Base-by-base conservation (phyloP, 2,113 vertebrate species). In the Pteronura brasiliensis region DNA sequence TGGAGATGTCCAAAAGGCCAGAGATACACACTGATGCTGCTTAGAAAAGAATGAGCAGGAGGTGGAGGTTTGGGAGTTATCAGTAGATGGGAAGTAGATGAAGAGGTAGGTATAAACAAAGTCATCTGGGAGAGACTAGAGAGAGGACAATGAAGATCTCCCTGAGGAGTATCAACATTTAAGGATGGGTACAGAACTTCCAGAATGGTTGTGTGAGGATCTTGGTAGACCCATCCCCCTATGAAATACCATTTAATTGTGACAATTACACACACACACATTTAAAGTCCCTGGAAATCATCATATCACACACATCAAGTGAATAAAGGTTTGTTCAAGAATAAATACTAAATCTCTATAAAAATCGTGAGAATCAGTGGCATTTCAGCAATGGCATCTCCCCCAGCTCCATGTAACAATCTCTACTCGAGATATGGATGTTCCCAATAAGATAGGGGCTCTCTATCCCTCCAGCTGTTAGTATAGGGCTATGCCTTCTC, bases 271-370 rank as follows among this genome's bases (percentile, higher is more conserved):
- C 65, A 20, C n/a, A 63, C 1, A 67, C 23, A 74, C 14, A 27
- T 36, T 47, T 79, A 63, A 87, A 84, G 20, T 77, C n/a, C 20
- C 39, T 61, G 91, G n/a, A 97, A 96, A 42, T 18, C 88, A 42
- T 86, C 77, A 81, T 69, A 76, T 42, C 57, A 7, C 69, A 88
- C 80, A 88, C 1, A 69, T 34, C 36, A 88, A 96, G 82, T 88
- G 55, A 74, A 76, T 63, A 88, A 93, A 44, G 36, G 9, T 61
- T 80, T 92, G 29, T 96, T 88, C 59, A 74, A 81, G 36, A 88
- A 96, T 85, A 88, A 72, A 13, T 95, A 93, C 18, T 93, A 96
- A 81, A 77, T 77, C 29, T 82, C 55, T 47, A 27, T 80, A 79
- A 90, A 86, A 96, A 77, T 69, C 65, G 6, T 80, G 31, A 63